Evolutionary conservation across 2,113 vertebrate genomes (phyloP), one percentile per base, ranked within the genome.

Genomic region (Gambusia affinis): DNA sequence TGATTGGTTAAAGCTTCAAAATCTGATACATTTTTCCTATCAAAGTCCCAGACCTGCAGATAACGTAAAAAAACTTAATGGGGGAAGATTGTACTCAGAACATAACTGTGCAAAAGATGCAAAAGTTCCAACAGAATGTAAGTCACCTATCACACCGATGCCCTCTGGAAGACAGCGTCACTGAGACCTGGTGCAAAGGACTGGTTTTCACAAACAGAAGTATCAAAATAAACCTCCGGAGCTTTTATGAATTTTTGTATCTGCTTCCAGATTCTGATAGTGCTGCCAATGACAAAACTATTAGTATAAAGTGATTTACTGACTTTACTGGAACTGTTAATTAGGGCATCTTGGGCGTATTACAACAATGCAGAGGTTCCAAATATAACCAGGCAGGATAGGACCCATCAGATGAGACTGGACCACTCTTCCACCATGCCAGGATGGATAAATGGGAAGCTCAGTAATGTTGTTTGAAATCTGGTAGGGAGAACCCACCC

Each of bases 151-250:
- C 1, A 31, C 57, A 44, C 22, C 4, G 31, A 1, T 44, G 39
- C 67, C 51, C 64, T 15, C 4, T 12, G 57, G 15, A 75, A 67
- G 1, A 37, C 35, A 29, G 29, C 19, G 28, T 60, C 65, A 27
- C n/a, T 8, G 65, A 68, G 73, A 33, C 65, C 73, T 33, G 29
- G 24, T 27, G 14, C 30, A 27, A 12, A 67, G 4, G 64, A 66
- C 3, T 66, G 47, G 29, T 66, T 74, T 66, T 24, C 51, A 60
- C 64, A 67, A 27, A 61, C 19, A n/a, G 64, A 35, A 44, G 42
- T 10, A 11, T 67, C 66, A 47, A 47, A 64, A 22, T 35, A 64
- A 35, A 64, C 31, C 7, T 22, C 31, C 8, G 31, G 31, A 11
- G 63, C 30, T 64, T 64, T 64, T 37, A 64, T n/a, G 24, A 1